phyloP scores from a whole-genome alignment of 2,888 invertebrate genomes.

The Orchesella flavescens region DNA sequence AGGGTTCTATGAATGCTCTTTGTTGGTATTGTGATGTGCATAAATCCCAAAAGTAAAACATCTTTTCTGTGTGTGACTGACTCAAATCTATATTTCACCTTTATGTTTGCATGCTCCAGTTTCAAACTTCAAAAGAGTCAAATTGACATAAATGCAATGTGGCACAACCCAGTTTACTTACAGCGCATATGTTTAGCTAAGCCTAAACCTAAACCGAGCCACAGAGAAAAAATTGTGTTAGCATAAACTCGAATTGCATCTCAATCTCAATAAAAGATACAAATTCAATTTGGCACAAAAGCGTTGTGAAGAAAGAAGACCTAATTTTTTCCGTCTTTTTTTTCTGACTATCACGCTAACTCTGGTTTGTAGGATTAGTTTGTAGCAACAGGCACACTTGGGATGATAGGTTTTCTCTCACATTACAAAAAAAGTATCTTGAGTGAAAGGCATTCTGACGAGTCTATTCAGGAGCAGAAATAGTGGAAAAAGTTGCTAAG shows the following conservation, averaged over 20 bases:
- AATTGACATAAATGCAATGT: slow-evolving; percentile 15
- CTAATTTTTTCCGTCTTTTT: slow-evolving; percentile 5
- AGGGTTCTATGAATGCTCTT: background rate
- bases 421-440: background rate
- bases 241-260: slow-evolving; percentile 7
- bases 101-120: slow-evolving; percentile 10
- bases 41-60: background rate
- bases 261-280: slow-evolving; percentile 24
- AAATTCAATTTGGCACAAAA: slow-evolving; percentile 27
- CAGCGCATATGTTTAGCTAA: background rate
- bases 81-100: background rate
- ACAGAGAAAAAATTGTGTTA: background rate
- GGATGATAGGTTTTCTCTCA: background rate
- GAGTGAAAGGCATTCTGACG: background rate
- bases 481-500: background rate
- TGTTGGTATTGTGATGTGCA: background rate
- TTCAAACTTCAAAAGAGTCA: slow-evolving; percentile 7
- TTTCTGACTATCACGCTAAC: slow-evolving; percentile 1
- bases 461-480: background rate
- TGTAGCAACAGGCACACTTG: background rate
- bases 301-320: background rate
- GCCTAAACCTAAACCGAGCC: too few relatives aligned
- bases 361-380: background rate
- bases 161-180: background rate
- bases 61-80: background rate